Conservation (phyloP, 2,797 vertebrate species). For the Neosilurus hyrtlii region DNA sequence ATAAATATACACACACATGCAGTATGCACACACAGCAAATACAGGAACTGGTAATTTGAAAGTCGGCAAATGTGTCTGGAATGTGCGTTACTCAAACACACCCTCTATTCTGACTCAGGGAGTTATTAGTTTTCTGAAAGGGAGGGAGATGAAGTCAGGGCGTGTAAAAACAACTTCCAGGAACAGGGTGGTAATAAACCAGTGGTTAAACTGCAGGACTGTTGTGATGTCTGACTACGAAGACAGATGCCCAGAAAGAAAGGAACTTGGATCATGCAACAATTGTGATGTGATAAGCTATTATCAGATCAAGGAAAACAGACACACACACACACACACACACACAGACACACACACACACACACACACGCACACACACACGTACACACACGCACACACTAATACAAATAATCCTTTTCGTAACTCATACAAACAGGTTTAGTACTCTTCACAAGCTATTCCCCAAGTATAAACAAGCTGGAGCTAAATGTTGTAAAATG, state of each 20-base stretch:
- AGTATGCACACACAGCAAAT: background rate
- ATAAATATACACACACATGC: background rate
- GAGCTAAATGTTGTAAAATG: background rate
- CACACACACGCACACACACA: background rate
- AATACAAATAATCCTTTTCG: conserved; percentile 16
- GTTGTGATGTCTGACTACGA: conserved; percentile 40
- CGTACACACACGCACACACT: background rate
- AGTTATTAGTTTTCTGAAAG: conserved; percentile 40
- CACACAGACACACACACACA: conserved; percentile 10
- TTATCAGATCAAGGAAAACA: conserved; percentile 13
- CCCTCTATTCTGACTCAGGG: conserved; percentile 30
- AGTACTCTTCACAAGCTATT: background rate
- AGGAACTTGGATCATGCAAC: background rate
- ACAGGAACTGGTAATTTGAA: conserved; percentile 25
- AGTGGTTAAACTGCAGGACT: conserved; percentile 30
- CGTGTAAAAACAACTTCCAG: conserved; percentile 45
- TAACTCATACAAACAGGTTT: conserved; percentile 4
- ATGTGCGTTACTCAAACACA: conserved; percentile 45
- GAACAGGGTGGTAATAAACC: conserved; percentile 44
- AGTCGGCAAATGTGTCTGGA: conserved; percentile 34
- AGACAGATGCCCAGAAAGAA: conserved; percentile 28
- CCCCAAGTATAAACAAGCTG: background rate
- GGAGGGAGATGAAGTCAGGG: conserved; percentile 25
- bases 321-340: conserved; percentile 12
- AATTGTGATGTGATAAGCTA: conserved; percentile 31